phyloP scores from a whole-genome alignment of 1,140 invertebrate genomes.

The Ceratosolen solmsi region DNA sequence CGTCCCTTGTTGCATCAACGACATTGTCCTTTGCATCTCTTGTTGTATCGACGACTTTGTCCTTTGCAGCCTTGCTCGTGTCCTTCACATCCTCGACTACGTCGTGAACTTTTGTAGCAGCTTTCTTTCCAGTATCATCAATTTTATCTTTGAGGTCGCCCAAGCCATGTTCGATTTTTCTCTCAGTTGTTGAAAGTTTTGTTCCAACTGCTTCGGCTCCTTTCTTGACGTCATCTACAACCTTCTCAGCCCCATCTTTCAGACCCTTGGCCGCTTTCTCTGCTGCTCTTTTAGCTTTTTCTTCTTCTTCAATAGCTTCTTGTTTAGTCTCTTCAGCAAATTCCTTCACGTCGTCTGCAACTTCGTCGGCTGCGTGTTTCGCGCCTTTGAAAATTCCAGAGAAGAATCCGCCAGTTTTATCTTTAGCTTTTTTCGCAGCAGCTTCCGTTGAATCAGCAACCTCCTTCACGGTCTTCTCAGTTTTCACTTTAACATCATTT shows the following conservation, averaged over 20 bases:
- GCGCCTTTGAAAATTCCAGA: constrained; percentile 57
- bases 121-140: constrained; percentile 36
- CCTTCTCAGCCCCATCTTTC: constrained; percentile 33
- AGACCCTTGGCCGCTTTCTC: constrained; percentile 51
- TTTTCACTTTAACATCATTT: constrained; percentile 26
- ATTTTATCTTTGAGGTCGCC: constrained; percentile 15
- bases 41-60: constrained; percentile 43
- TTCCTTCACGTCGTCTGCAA: constrained; percentile 1
- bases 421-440: constrained; percentile 52
- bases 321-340: constrained; percentile 42
- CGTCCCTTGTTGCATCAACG: background rate
- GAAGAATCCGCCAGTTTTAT: constrained; percentile 54
- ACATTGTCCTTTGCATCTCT: constrained; percentile 4
- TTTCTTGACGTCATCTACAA: constrained; percentile 27
- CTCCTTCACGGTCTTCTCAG: background rate
- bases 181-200: background rate
- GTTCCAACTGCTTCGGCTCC: background rate
- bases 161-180: background rate
- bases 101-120: background rate
- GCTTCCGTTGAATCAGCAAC: background rate
- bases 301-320: constrained; percentile 49
- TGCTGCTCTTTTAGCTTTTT: constrained; percentile 45
- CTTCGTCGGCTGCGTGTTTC: constrained; percentile 49
- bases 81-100: background rate
- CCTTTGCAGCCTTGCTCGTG: background rate